phyloP scores from a whole-genome alignment of 2,797 vertebrate species.

The Agapornis canus region DNA sequence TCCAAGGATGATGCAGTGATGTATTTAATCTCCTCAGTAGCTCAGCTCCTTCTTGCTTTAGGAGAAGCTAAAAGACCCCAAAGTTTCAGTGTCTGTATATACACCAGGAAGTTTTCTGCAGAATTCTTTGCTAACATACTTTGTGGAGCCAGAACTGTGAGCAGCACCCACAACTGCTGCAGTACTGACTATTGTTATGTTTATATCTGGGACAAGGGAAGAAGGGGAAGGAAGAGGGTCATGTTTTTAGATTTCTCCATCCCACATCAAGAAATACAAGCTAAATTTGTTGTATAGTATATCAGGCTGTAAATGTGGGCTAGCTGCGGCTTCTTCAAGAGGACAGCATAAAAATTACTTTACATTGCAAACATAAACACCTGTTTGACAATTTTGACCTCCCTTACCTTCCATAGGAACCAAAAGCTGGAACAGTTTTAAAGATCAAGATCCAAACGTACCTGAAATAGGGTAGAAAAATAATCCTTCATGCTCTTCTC shows the following conservation, averaged over 20 bases:
- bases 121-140: neutral
- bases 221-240: neutral
- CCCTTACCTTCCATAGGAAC: neutral
- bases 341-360: neutral
- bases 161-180: neutral
- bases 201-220: neutral
- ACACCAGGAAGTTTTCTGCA: neutral
- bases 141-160: neutral
- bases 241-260: neutral
- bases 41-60: neutral
- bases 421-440: neutral
- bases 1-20: neutral
- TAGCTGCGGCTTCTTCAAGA: neutral
- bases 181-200: neutral
- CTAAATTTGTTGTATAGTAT: neutral
- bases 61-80: neutral
- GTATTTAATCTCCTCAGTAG: neutral
- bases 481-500: neutral
- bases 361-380: neutral
- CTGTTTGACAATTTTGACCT: neutral
- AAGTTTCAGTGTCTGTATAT: rapidly evolving
- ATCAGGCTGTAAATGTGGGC: neutral
- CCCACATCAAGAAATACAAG: neutral
- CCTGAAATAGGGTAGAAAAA: neutral
- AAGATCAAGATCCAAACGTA: neutral